phyloP scores from a whole-genome alignment of 2,113 vertebrate species.

The Solea solea region DNA sequence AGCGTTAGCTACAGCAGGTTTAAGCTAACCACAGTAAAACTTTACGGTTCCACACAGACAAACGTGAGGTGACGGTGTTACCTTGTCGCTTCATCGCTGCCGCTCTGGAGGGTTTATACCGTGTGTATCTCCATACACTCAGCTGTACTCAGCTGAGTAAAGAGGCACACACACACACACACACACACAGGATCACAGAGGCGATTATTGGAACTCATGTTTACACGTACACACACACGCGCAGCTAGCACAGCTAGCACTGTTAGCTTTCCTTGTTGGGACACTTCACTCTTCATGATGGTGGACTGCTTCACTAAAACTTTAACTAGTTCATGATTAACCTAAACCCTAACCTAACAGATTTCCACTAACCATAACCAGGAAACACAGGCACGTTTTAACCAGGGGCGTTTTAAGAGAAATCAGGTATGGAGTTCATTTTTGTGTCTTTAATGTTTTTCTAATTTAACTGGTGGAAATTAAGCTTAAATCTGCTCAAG shows the following conservation, averaged over 20 bases:
- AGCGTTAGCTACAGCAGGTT: neutral
- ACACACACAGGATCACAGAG: slow-evolving; percentile 26
- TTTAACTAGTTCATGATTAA: too few relatives aligned
- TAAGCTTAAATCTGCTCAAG: too few relatives aligned
- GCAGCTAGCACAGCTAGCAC: neutral
- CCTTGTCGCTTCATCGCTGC: slow-evolving; percentile 70
- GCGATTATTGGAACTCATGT: slow-evolving; percentile 21
- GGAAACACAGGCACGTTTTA: too few relatives aligned
- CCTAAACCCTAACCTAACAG: too few relatives aligned
- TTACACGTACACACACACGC: slow-evolving; percentile 7
- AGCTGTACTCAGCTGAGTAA: slow-evolving; percentile 12
- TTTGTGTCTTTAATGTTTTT: too few relatives aligned
- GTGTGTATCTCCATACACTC: slow-evolving; percentile 20
- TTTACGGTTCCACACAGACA: fast-evolving
- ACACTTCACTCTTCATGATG: too few relatives aligned
- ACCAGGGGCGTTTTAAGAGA: too few relatives aligned
- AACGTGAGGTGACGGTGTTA: slow-evolving; percentile 19
- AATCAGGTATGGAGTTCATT: too few relatives aligned
- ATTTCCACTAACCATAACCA: too few relatives aligned
- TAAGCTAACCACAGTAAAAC: neutral
- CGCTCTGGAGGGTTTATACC: slow-evolving; percentile 7
- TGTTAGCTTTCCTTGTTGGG: neutral
- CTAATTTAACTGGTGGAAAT: too few relatives aligned
- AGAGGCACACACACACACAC: neutral
- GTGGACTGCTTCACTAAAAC: too few relatives aligned